A percentile compares a stretch with the other conserved stretches of the same genome.
Evolutionary conservation across 2,888 invertebrate species (phyloP).

Genomic region (Rhyacophila evoluta): DNA sequence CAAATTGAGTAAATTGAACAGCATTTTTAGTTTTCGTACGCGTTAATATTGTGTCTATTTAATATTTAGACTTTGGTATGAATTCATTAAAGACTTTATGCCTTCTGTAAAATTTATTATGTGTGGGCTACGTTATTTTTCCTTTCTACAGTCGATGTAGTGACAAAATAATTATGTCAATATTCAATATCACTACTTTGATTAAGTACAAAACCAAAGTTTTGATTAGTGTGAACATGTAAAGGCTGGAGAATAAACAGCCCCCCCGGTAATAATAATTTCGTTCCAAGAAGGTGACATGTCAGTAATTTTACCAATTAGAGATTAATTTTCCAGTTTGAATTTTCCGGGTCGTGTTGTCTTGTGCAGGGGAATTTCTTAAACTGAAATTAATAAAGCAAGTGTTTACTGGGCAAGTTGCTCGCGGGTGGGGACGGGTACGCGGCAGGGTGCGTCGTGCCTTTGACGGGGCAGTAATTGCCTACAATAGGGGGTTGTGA

Average conservation of each 20-base stretch:
- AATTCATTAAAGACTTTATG: too few species aligned
- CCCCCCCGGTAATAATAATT: not conserved
- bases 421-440: not conserved
- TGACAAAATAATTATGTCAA: not conserved
- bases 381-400: constrained; percentile 18
- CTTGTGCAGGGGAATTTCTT: not conserved
- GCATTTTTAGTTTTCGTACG: too few species aligned
- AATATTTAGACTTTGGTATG: too few species aligned
- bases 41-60: too few species aligned
- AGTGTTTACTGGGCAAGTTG: not conserved
- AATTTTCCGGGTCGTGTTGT: not conserved
- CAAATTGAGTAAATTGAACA: too few species aligned
- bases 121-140: too few species aligned
- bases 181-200: not conserved
- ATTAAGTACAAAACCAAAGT: not conserved
- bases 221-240: not conserved
- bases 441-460: not conserved
- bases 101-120: too few species aligned
- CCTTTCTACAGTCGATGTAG: too few species aligned
- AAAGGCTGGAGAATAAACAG: not conserved
- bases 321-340: not conserved
- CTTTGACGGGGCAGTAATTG: constrained; percentile 6
- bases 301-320: not conserved
- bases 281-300: not conserved
- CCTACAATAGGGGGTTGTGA: constrained; percentile 13